Evolutionary conservation across 2,113 vertebrate genomes (phyloP).

Genomic region (Camarhynchus parvulus): DNA sequence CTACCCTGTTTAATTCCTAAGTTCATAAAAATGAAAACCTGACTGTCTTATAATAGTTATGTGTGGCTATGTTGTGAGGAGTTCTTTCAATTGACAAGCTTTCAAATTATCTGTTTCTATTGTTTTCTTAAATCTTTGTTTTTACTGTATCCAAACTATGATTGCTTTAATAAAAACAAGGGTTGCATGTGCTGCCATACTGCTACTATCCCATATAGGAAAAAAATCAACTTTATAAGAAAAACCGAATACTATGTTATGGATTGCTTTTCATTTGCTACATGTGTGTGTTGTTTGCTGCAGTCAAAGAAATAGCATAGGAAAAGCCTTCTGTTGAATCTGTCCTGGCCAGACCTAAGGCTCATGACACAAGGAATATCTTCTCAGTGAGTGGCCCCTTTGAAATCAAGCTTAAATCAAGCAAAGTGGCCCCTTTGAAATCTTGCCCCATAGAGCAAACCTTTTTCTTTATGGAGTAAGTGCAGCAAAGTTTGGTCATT

Average conservation of each 20-base stretch:
- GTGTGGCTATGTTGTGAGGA: not conserved
- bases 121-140: not conserved
- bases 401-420: not conserved
- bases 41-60: not conserved
- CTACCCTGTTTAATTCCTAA: slow-evolving; percentile 6
- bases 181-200: not conserved
- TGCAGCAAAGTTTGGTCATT: not conserved
- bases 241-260: not conserved
- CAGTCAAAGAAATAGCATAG: not conserved
- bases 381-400: not conserved
- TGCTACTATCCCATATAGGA: not conserved
- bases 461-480: not conserved
- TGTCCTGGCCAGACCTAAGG: not conserved
- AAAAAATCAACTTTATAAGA: not conserved
- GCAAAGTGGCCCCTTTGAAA: not conserved
- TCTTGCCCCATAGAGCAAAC: not conserved
- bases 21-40: slow-evolving; percentile 2
- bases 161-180: not conserved
- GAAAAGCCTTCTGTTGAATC: slow-evolving; percentile 5
- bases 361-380: not conserved
- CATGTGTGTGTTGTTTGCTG: not conserved
- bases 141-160: not conserved
- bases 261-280: not conserved
- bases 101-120: not conserved
- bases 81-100: not conserved